Base-by-base conservation (phyloP, 2,888 invertebrate genomes). In the Eledona agricola region DNA sequence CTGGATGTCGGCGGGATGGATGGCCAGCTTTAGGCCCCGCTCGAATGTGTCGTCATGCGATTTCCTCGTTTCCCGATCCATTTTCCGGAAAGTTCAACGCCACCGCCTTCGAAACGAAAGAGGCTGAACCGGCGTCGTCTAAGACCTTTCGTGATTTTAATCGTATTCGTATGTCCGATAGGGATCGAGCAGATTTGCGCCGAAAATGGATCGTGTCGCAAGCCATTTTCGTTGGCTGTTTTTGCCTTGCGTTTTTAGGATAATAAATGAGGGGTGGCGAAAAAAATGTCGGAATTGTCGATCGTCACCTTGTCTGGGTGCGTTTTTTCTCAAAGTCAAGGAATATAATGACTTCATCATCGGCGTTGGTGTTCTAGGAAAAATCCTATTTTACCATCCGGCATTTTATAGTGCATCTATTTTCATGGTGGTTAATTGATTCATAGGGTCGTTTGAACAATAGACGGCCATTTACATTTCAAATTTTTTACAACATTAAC, bases 31-130 rank as follows among this genome's bases (percentile, higher is more conserved):
- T 35, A 47, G 38, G n/a, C n/a, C 38, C 19, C 38, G 40, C 42
- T 50, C 19, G 42, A 50, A 31, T 42, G 28, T 47, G 37, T 47
- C 26, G 50, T 50, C 50, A 50, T 50, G 50, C 50, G 25, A 50
- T 50, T 50, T 50, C 50, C 50, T 50, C 50, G 50, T 50, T 50
- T 42, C 40, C 28, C 31, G 31, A 23, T 49, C 49, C 42, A 50
- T 50, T 28, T 38, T 25, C 40, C 15, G 11, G 26, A 25, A 11
- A 17, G 59, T 62, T 62, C 59, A 59, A 59, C 38, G 59, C 57
- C 59, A 57, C 43, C 49, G 20, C 32, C 53, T 51, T 59, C 55
- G 31, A 20, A 40, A 40, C 28, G 29, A 38, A 38, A 17, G 20
- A 28, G 16, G 2, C 32, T 17, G 16, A 32, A 7, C 29, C 4